Evolutionary conservation across 2,888 invertebrate genomes (phyloP).

Genomic region (Melanostoma mellinum): DNA sequence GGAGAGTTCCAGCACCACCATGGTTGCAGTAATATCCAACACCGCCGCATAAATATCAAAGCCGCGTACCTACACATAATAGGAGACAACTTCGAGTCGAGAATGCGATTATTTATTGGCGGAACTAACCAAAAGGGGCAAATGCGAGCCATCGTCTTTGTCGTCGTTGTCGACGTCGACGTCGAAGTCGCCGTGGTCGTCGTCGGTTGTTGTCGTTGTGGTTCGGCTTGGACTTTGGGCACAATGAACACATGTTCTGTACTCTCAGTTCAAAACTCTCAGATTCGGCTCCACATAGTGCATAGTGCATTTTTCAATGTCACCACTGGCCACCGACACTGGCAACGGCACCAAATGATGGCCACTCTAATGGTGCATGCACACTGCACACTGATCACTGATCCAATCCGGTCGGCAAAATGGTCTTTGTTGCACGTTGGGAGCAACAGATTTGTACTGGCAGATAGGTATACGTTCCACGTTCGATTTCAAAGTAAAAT

Average conservation of each 20-base stretch:
- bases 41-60: slow-evolving; percentile 67
- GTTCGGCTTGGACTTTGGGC: slow-evolving; percentile 52
- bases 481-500: slow-evolving; percentile 59
- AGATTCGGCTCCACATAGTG: slow-evolving; percentile 49
- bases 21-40: slow-evolving; percentile 30
- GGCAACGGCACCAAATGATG: slow-evolving; percentile 60
- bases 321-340: slow-evolving; percentile 60
- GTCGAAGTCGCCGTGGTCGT: not conserved
- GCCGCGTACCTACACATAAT: slow-evolving; percentile 65
- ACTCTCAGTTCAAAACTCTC: slow-evolving; percentile 33
- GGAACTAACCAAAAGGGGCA: slow-evolving; percentile 66
- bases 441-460: slow-evolving; percentile 50
- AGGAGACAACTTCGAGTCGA: slow-evolving; percentile 70
- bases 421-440: slow-evolving; percentile 44
- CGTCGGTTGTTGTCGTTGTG: slow-evolving; percentile 31
- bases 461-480: slow-evolving; percentile 51
- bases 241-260: slow-evolving; percentile 63
- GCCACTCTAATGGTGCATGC: slow-evolving; percentile 51
- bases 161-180: slow-evolving; percentile 35
- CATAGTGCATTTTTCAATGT: slow-evolving; percentile 72
- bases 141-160: slow-evolving; percentile 46
- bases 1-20: slow-evolving; percentile 28
- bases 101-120: slow-evolving; percentile 70
- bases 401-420: slow-evolving; percentile 35
- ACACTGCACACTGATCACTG: slow-evolving; percentile 27